phyloP scores from a whole-genome alignment of 2,797 vertebrate species.

The Acanthurus lineatus region DNA sequence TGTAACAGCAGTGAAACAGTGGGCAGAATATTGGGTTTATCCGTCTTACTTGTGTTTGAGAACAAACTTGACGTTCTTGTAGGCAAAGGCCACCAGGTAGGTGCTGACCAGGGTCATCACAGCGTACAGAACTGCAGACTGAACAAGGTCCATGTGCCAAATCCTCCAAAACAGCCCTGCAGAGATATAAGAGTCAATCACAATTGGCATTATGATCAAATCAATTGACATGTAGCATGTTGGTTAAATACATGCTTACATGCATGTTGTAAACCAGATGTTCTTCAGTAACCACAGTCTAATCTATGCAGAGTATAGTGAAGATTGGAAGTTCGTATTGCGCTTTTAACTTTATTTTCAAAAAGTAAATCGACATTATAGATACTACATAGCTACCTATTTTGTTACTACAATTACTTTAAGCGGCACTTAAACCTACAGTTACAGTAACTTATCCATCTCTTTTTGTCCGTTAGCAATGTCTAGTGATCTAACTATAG shows the following conservation, averaged over 20 bases:
- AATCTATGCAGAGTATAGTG: too few relatives aligned
- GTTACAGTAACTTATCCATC: not conserved
- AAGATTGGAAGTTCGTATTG: rapidly evolving
- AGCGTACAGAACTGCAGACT: conserved; percentile 96
- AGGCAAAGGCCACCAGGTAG: conserved; percentile 96
- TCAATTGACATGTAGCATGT: too few relatives aligned
- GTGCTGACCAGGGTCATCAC: conserved; percentile 99
- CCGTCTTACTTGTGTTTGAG: conserved; percentile 97
- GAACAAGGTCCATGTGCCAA: conserved; percentile 99
- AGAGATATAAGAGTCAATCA: not conserved
- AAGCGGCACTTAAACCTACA: not conserved
- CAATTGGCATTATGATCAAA: not conserved
- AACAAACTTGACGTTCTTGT: conserved; percentile 99
- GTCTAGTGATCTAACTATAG: not conserved
- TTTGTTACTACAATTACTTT: not conserved
- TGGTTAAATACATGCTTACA: not conserved
- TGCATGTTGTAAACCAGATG: not conserved
- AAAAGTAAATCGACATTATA: not conserved
- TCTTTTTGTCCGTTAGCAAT: not conserved
- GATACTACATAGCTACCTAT: too few relatives aligned
- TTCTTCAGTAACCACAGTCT: not conserved
- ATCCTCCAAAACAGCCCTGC: conserved; percentile 98
- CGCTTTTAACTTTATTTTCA: not conserved
- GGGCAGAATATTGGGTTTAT: not conserved
- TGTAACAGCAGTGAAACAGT: not conserved